Evolutionary conservation across 2,888 invertebrate genomes (phyloP), one percentile per base, ranked within the genome.

Genomic region (Cyclophora albipunctata): DNA sequence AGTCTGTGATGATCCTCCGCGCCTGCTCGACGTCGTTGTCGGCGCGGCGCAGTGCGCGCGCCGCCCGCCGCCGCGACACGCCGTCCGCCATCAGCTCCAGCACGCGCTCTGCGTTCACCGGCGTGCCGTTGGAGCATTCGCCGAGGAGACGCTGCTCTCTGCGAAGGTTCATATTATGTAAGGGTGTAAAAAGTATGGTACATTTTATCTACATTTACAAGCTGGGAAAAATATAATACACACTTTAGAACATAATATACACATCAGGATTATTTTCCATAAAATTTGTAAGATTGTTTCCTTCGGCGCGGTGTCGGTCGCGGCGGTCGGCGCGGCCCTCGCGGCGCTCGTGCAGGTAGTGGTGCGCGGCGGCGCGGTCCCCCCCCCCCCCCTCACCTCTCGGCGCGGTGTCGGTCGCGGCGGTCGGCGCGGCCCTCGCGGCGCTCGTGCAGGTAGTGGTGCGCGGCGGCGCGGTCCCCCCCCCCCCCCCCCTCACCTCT

Each of bases 11-110:
- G 34, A 91, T 79, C 66, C 92, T 80, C 37, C 95, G 89, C 35
- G 95, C 94, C 42, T 89, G 86, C 0, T 91, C 89, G n/a, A 93
- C 89, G 69, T 92, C 90, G 78, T 95, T 95, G 69, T 94, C 92
- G 46, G 91, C 77, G 67, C 90, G 90, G 54, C 90, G 83, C 35
- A 96, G 81, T 1, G 95, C 95, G 3, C 81, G 72, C 0, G 90
- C 74, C 0, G 93, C 92, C 4, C 91, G 73, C 4, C 90, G 82
- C 33, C 90, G 85, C 3, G 90, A 66, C 77, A 90, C 95, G 0
- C 95, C 95, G 94, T 95, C 95, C 42, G 88, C 90, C 37, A 87
- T 81, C 7, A 94, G 75, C 42, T 90, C 90, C 5, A 81, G 79
- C 46, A 91, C 79, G 56, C 90, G 82, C 47, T 77, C 75, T 7